Evolutionary conservation across 1,140 invertebrate species (phyloP).

Genomic region (Leptinotarsa lineolata): DNA sequence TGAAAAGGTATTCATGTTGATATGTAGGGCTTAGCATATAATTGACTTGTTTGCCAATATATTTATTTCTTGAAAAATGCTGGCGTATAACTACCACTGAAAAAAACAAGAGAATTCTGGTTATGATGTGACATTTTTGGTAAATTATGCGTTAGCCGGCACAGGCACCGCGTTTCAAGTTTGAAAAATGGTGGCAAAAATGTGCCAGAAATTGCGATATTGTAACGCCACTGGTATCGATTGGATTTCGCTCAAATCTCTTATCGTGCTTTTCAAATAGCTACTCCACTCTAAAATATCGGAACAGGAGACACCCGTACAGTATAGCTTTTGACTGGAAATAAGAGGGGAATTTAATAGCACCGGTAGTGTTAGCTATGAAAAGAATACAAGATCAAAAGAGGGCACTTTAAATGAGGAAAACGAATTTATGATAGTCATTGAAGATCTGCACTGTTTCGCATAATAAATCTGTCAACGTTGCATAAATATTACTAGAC

Average conservation of each 20-base stretch:
- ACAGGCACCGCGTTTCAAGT: no score
- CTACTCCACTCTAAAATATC: conserved; percentile 8
- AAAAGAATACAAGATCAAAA: conserved; percentile 24
- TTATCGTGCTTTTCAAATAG: conserved; percentile 6
- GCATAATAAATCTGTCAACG: neutral
- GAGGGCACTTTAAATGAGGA: conserved; percentile 25
- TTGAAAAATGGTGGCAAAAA: no score
- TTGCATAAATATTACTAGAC: neutral
- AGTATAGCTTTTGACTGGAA: neutral
- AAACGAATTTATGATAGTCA: conserved; percentile 23
- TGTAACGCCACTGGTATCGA: conserved; percentile 3
- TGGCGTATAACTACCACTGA: no score
- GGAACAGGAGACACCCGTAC: conserved; percentile 7
- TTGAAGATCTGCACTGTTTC: neutral
- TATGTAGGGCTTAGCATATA: no score
- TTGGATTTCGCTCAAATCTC: conserved; percentile 7
- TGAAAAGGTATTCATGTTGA: no score
- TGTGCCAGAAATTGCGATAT: no score
- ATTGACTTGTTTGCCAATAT: no score
- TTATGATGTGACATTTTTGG: no score
- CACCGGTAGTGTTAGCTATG: conserved; percentile 12
- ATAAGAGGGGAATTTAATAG: conserved; percentile 2
- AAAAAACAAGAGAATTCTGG: no score
- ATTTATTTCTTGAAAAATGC: no score
- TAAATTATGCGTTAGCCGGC: no score